Conservation (phyloP, 2,113 vertebrate species). For the Capreolus pygargus region DNA sequence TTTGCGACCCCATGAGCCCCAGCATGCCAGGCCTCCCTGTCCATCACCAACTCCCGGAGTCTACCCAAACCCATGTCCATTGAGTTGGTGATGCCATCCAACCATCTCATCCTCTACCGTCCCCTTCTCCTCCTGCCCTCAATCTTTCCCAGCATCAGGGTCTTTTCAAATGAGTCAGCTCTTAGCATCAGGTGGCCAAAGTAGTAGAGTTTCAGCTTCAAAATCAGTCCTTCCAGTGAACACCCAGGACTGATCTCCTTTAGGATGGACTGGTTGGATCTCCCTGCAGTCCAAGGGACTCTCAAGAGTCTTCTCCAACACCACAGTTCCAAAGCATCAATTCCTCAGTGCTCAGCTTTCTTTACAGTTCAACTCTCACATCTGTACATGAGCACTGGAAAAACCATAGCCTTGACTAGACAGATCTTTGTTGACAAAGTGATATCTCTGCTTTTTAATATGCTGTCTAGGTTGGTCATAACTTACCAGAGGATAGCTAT, state of each 20-base stretch:
- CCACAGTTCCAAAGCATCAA: neutral
- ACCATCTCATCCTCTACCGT: neutral
- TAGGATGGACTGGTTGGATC: neutral
- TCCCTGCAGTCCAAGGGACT: neutral
- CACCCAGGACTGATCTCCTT: neutral
- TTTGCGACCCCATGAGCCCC: fast-evolving
- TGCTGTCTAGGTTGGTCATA: neutral
- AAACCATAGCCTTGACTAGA: neutral
- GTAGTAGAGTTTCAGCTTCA: neutral
- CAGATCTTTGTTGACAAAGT: neutral
- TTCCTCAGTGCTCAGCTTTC: neutral
- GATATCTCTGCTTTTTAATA: neutral
- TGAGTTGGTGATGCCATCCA: neutral
- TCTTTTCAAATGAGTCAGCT: neutral
- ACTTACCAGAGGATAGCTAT: neutral
- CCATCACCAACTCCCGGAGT: neutral
- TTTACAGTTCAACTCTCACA: neutral
- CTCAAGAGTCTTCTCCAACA: neutral
- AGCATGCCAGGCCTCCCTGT: neutral
- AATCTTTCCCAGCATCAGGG: neutral
- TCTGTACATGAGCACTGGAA: neutral
- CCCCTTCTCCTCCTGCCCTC: neutral
- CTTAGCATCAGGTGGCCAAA: neutral
- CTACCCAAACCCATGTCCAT: neutral
- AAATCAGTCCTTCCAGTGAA: neutral